Percentiles rank a stretch among this genome's conserved stretches.
phyloP scores from a whole-genome alignment of 2,888 invertebrate species.

The Hirtodrosophila confusa region DNA sequence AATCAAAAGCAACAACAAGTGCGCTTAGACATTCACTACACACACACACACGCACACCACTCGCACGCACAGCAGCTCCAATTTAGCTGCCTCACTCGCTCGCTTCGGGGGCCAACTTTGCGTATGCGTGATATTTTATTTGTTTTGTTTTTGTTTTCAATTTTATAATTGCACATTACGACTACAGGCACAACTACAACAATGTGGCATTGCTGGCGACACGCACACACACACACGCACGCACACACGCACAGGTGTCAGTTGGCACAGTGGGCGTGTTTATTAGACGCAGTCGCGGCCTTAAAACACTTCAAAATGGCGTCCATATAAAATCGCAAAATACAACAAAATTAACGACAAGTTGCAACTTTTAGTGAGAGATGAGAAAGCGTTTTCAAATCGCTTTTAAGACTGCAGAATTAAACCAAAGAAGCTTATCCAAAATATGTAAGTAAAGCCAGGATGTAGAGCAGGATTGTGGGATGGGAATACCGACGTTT shows the following conservation, averaged over 20 bases:
- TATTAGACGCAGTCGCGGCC: constrained; percentile 56
- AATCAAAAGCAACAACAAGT: constrained; percentile 48
- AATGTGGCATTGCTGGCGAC: constrained; percentile 12
- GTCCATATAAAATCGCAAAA: constrained; percentile 53
- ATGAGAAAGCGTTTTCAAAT: constrained; percentile 14
- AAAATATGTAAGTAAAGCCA: too few relatives aligned
- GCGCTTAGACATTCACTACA: constrained; percentile 66
- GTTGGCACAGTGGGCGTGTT: constrained; percentile 67
- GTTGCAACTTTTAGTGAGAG: constrained; percentile 18
- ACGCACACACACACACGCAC: constrained; percentile 15
- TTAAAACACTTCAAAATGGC: constrained; percentile 64
- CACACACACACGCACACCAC: constrained; percentile 23
- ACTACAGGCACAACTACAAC: constrained; percentile 18
- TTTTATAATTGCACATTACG: constrained; percentile 74
- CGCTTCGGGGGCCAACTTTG: constrained; percentile 60
- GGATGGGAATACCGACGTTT: too few relatives aligned
- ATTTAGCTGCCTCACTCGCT: constrained; percentile 45
- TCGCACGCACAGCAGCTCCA: constrained; percentile 31
- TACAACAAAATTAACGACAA: constrained; percentile 30
- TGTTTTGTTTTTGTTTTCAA: constrained; percentile 31
- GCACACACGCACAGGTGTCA: constrained; percentile 45
- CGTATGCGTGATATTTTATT: constrained; percentile 66
- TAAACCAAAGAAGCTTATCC: not conserved
- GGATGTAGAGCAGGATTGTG: too few relatives aligned
- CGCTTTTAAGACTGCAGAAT: not conserved